Evolutionary conservation across 2,113 vertebrate species (phyloP).

Genomic region (Chaetura pelagica): DNA sequence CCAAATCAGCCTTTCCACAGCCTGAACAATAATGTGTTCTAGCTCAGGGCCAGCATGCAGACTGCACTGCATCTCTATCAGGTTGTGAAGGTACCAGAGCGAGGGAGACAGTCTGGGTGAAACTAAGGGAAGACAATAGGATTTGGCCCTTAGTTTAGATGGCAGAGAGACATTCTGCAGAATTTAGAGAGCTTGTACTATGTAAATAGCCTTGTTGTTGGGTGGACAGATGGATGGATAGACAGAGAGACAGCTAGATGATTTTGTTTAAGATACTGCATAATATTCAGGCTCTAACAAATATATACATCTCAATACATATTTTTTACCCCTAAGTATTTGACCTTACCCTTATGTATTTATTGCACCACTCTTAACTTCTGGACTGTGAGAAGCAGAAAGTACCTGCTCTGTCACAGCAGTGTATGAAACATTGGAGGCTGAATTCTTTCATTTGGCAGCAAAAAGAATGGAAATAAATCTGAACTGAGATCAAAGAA

Average conservation of each 20-base stretch:
- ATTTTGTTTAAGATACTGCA: neutral
- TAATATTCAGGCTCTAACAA: neutral
- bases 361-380: neutral
- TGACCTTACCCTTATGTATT: neutral
- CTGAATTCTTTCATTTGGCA: neutral
- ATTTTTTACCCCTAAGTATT: neutral
- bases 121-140: neutral
- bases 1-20: conserved; percentile 67
- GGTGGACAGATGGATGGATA: neutral
- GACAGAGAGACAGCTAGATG: neutral
- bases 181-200: neutral
- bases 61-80: neutral
- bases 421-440: neutral
- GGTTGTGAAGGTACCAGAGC: neutral
- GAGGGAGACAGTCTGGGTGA: neutral
- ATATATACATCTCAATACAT: neutral
- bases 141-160: neutral
- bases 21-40: conserved; percentile 45
- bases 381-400: neutral
- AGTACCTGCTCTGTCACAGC: neutral
- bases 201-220: neutral
- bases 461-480: neutral
- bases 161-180: neutral
- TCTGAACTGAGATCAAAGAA: conserved; percentile 35
- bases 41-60: conserved; percentile 45